A percentile compares a stretch with the other conserved stretches of the same genome.
These are phyloP conservation scores for Euthynnus affinis DNA, from an alignment of 2,797 vertebrate species.

Conservation along the genomic window DNA sequence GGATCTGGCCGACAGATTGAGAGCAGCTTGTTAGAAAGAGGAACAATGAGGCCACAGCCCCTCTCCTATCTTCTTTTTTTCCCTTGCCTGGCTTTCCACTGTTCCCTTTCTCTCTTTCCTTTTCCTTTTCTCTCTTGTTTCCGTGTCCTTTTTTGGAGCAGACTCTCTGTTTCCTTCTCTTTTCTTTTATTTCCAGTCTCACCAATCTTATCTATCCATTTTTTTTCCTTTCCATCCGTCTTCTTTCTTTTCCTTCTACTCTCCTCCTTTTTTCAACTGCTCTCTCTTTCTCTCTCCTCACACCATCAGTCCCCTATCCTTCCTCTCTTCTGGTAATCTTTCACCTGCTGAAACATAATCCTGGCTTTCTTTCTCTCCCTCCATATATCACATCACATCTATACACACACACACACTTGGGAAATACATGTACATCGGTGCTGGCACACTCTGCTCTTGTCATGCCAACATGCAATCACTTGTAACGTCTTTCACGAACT, in stretches of 20 bases:
- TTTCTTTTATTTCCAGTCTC: slow-evolving; percentile 11
- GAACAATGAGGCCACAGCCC: slow-evolving; percentile 82
- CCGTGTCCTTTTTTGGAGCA: neutral
- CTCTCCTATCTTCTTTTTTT: slow-evolving; percentile 65
- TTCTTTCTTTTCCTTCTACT: slow-evolving; percentile 22
- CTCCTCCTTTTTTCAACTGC: slow-evolving; percentile 16
- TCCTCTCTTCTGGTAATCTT: slow-evolving; percentile 30
- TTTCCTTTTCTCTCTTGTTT: slow-evolving; percentile 9
- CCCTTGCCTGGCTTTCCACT: neutral
- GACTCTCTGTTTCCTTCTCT: neutral
- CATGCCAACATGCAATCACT: slow-evolving; percentile 22
- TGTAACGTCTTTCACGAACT: slow-evolving; percentile 12
- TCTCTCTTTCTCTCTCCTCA: slow-evolving; percentile 1
- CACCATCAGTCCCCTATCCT: neutral
- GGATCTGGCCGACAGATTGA: slow-evolving; percentile 87
- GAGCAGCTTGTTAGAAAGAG: slow-evolving; percentile 85
- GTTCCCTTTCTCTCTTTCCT: slow-evolving; percentile 5
- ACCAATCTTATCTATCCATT: slow-evolving; percentile 21
- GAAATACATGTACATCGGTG: neutral
- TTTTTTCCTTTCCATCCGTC: slow-evolving; percentile 18
- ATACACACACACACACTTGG: neutral
- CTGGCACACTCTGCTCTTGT: neutral
- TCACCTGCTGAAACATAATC: slow-evolving; percentile 41
- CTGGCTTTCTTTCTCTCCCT: neutral
- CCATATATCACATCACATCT: neutral